Evolutionary conservation across 2,888 invertebrate genomes (phyloP).

Genomic region (Tethea ocularis): DNA sequence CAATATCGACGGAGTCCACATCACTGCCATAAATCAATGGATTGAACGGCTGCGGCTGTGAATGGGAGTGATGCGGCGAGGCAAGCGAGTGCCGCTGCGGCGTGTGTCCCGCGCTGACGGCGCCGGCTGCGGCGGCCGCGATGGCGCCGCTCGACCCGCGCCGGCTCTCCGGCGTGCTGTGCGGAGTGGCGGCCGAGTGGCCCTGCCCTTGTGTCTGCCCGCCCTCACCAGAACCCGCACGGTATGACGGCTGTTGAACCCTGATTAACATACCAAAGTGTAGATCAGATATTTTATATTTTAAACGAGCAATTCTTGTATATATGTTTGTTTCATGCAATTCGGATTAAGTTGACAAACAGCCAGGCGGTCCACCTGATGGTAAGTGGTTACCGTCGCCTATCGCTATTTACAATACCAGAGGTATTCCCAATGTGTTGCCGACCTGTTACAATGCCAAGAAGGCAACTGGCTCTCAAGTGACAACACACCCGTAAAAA

Average conservation of each 20-base stretch:
- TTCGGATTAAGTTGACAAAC: too few species aligned
- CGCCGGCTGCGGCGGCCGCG: conserved; percentile 66
- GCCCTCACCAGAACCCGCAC: conserved; percentile 32
- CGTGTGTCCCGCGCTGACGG: conserved; percentile 60
- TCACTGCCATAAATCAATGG: conserved; percentile 97
- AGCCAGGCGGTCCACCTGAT: too few species aligned
- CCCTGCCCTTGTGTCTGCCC: too few species aligned
- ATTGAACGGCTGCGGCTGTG: conserved; percentile 86
- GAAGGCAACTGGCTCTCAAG: too few species aligned
- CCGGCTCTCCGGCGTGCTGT: conserved; percentile 72
- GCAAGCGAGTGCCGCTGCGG: conserved; percentile 75
- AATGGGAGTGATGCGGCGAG: conserved; percentile 56
- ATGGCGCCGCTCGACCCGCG: conserved; percentile 34
- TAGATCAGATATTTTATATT: too few species aligned
- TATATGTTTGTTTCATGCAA: too few species aligned
- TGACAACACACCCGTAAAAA: too few species aligned
- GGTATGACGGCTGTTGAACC: conserved; percentile 62
- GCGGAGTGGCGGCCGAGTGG: conserved; percentile 60
- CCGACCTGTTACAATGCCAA: too few species aligned
- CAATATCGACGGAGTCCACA: conserved; percentile 99
- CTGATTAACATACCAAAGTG: conserved; percentile 35
- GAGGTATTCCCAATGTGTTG: too few species aligned
- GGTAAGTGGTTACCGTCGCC: too few species aligned
- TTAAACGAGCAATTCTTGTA: too few species aligned
- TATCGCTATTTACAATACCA: too few species aligned